Evolutionary conservation across 2,888 invertebrate species (phyloP).

Genomic region (Luperina nickerlii): DNA sequence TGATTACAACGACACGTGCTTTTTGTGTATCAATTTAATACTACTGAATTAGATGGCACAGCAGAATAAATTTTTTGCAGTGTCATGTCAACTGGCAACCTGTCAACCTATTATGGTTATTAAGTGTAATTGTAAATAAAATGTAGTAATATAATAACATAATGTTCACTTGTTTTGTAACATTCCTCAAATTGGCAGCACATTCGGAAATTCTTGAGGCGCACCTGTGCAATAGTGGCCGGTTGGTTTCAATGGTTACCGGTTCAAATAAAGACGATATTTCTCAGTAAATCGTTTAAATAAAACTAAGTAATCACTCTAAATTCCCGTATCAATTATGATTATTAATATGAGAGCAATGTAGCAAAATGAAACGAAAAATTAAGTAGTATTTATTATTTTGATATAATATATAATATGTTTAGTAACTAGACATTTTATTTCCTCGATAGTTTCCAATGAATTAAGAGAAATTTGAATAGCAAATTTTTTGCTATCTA

Average conservation of each 20-base stretch:
- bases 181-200: conserved; percentile 24
- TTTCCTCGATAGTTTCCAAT: neutral
- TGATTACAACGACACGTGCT: conserved; percentile 5
- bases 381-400: neutral
- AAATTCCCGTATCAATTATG: neutral
- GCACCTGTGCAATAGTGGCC: neutral
- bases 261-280: conserved; percentile 23
- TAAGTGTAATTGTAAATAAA: conserved; percentile 18
- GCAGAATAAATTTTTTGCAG: conserved; percentile 21
- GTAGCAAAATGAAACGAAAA: neutral
- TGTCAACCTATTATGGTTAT: conserved; percentile 27
- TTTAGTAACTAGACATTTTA: neutral
- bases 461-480: neutral
- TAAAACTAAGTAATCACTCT: conserved; percentile 13
- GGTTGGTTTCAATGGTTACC: no score
- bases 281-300: conserved; percentile 12
- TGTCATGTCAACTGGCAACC: conserved; percentile 27
- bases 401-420: neutral
- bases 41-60: conserved; percentile 28
- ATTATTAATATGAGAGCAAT: neutral
- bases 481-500: conserved; percentile 16
- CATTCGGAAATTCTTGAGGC: conserved; percentile 13
- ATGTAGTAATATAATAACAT: conserved; percentile 5
- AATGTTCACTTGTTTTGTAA: conserved; percentile 13
- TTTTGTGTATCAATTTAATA: neutral